Evolutionary conservation across 1,140 invertebrate species (phyloP).

Genomic region (Solenopsis invicta): DNA sequence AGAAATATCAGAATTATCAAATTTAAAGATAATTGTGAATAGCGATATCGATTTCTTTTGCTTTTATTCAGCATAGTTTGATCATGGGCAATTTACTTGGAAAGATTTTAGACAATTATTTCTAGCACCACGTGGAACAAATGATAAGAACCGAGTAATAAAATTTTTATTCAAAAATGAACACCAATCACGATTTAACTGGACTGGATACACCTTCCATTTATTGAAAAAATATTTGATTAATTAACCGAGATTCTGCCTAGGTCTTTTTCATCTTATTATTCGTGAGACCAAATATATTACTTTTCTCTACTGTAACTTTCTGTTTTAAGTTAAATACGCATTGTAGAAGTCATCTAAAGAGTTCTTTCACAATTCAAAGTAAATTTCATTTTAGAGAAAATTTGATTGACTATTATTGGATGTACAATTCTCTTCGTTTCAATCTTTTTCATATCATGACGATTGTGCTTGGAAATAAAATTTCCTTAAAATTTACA

Average conservation of each 20-base stretch:
- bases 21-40: slow-evolving; percentile 39
- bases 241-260: neutral
- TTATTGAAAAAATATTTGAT: slow-evolving; percentile 19
- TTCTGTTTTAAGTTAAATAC: neutral
- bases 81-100: slow-evolving; percentile 6
- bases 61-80: neutral
- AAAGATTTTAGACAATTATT: slow-evolving; percentile 41
- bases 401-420: neutral
- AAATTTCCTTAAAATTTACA: neutral
- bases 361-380: neutral
- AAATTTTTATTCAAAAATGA: slow-evolving; percentile 44
- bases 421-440: neutral
- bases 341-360: neutral
- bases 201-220: neutral
- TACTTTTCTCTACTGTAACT: neutral
- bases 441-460: neutral
- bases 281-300: neutral
- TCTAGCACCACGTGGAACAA: neutral
- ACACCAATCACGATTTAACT: neutral
- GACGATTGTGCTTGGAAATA: neutral
- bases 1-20: neutral
- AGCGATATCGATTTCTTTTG: slow-evolving; percentile 23
- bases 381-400: neutral
- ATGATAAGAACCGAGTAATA: slow-evolving; percentile 34
- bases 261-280: neutral